Conservation (phyloP, 2,797 vertebrate genomes). For the Novumbra hubbsi region DNA sequence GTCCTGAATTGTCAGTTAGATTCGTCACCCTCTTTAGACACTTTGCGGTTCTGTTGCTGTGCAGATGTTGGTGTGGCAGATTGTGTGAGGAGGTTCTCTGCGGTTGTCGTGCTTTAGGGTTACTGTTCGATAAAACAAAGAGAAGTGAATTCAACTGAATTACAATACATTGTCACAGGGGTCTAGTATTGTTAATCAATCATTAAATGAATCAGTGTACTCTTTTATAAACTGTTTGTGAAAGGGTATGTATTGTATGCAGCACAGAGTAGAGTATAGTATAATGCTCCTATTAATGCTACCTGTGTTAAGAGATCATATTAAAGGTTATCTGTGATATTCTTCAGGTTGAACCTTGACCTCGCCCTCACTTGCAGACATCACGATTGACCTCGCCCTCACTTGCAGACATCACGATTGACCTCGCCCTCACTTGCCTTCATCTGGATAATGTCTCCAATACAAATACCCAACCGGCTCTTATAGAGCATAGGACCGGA, state of each 20-base stretch:
- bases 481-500: not conserved
- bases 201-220: not conserved
- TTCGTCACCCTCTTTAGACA: not conserved
- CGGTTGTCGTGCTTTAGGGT: not conserved
- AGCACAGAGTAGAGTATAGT: not conserved
- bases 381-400: not conserved
- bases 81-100: not conserved
- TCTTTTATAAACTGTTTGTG: not conserved
- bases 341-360: not conserved
- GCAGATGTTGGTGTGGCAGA: not conserved
- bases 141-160: too few relatives aligned
- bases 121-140: not conserved
- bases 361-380: not conserved
- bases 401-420: constrained; percentile 1
- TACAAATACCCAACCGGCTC: not conserved
- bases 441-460: constrained; percentile 3
- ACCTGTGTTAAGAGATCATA: not conserved
- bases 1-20: not conserved
- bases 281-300: not conserved
- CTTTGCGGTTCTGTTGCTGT: not conserved
- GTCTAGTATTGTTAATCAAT: too few relatives aligned
- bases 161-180: too few relatives aligned
- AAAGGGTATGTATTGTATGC: not conserved
- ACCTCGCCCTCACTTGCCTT: not conserved
- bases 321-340: not conserved